Base-by-base conservation (phyloP, 2,888 invertebrate species). In the Microctonus brassicae region DNA sequence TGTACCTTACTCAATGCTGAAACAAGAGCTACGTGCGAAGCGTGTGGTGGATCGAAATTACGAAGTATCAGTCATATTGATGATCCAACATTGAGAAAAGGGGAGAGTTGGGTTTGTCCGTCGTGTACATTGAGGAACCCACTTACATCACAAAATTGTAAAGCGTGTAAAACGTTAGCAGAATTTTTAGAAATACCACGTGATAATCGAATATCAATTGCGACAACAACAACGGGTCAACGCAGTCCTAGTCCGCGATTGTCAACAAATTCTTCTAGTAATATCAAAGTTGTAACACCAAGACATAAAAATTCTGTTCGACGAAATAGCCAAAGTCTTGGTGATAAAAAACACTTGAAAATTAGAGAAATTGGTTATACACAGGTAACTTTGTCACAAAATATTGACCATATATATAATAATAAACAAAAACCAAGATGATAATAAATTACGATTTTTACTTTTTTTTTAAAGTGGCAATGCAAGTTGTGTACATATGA, bases 71-170 rank as follows among this genome's bases (percentile, higher is more conserved):
- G 91, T 1, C 88, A 90, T 67, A 89, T 90, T 33, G 91, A 91
- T 77, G 93, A 93, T 79, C 91, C 92, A 88, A 94, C 94, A 0
- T 85, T 94, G 77, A 89, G 92, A 26, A 93, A 91, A 81, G 93
- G 93, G 13, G 93, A 93, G 83, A 93, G 92, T 82, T 94, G 94
- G 94, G 84, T 82, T 57, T 87, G 73, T 79, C 90, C 91, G 84
- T 92, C 93, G 0, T 97, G 97, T 84, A 97, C 97, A 0, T 88
- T 97, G 2, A 93, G 94, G 79, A 96, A 96, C 88, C 93, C 94
- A 0, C 83, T 93, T 3, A 91, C 92, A 0, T 90, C 91, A 47
- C 90, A 89, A 39, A 82, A 89, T 57, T 96, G 95, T 83, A 91
- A 93, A 69, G 95, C 93, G 13, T 96, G 95, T 85, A 95, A 95